These are phyloP conservation scores for Dolomedes plantarius DNA, from an alignment of 2,888 invertebrate species.

Conservation along the genomic window DNA sequence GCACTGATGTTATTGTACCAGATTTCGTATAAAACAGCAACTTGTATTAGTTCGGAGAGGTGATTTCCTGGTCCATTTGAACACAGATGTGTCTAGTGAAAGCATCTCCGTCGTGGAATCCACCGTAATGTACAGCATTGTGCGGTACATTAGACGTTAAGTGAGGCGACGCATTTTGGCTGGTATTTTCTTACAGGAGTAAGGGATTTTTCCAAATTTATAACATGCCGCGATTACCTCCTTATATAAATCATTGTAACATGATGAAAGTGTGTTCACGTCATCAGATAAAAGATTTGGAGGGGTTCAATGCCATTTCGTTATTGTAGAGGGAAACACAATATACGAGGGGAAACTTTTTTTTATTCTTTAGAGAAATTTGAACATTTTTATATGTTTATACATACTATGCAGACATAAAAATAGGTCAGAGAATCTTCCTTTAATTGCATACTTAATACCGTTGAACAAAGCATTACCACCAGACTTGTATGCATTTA, in stretches of 20 bases:
- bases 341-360: too few relatives aligned
- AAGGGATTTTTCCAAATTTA: slow-evolving; percentile 23
- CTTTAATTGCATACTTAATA: too few relatives aligned
- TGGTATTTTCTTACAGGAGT: slow-evolving; percentile 47
- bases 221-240: neutral
- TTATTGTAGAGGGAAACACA: too few relatives aligned
- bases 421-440: too few relatives aligned
- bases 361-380: too few relatives aligned
- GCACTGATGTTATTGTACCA: too few relatives aligned
- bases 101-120: slow-evolving; percentile 16
- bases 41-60: slow-evolving; percentile 35
- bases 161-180: neutral
- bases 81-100: slow-evolving; percentile 4
- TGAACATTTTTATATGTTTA: too few relatives aligned
- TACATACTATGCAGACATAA: too few relatives aligned
- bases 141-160: neutral
- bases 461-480: too few relatives aligned
- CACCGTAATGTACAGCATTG: slow-evolving; percentile 38
- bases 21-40: slow-evolving; percentile 31
- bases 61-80: slow-evolving; percentile 64
- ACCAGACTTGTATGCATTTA: too few relatives aligned
- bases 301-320: too few relatives aligned
- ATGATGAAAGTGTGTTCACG: neutral
- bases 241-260: neutral
- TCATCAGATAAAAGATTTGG: neutral